phyloP scores from a whole-genome alignment of 2,797 vertebrate genomes.

The Pipistrellus kuhlii region DNA sequence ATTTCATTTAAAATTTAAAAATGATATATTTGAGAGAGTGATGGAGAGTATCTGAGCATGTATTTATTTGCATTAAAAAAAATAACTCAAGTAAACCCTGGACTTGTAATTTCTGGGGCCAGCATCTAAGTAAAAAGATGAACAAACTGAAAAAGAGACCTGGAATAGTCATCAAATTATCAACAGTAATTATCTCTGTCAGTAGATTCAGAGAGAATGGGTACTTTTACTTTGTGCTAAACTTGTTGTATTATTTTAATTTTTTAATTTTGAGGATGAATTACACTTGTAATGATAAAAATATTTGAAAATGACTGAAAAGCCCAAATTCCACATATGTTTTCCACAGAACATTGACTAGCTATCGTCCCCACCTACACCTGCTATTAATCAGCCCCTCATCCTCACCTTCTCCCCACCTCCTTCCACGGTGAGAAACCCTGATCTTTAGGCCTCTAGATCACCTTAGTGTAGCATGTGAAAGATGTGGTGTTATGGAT shows the following conservation, averaged over 20 bases:
- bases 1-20: conserved; percentile 44
- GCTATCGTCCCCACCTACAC: neutral
- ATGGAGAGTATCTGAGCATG: neutral
- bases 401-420: neutral
- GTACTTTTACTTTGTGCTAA: conserved; percentile 8
- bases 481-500: neutral
- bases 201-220: neutral
- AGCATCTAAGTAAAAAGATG: neutral
- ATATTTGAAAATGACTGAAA: conserved; percentile 33
- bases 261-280: neutral
- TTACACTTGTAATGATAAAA: neutral
- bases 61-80: neutral
- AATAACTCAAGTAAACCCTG: neutral
- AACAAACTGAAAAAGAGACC: neutral
- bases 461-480: neutral
- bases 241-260: conserved; percentile 25
- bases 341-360: neutral
- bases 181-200: neutral
- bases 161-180: neutral
- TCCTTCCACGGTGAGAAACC: neutral
- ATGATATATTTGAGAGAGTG: neutral
- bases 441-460: neutral
- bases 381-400: conserved; percentile 37
- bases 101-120: neutral
- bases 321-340: neutral